Base-by-base conservation (phyloP, 2,888 invertebrate genomes). In the Parasteatoda lunata region DNA sequence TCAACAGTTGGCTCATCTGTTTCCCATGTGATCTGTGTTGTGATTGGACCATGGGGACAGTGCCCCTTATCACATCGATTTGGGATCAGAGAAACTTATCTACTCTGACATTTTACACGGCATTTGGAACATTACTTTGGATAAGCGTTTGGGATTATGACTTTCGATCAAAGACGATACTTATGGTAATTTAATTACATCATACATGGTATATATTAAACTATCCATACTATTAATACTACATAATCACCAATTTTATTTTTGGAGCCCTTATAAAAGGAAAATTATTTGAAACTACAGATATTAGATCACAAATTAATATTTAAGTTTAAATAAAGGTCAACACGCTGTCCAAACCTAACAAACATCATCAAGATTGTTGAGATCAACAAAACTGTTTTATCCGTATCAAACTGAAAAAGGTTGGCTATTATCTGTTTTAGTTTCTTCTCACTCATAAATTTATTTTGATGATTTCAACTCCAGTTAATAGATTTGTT, bases 21-120 rank as follows among this genome's bases (percentile, higher is more conserved):
- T 95, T 96, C 91, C 98, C 98, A 1, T 96, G 95, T 90, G 95
- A 96, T 90, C 94, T 98, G 82, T 98, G 98, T 93, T 98, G 98
- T 92, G 98, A 98, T 93, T 98, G 98, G 98, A 98, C 98, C 70
- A 98, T 98, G 98, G 98, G 97, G 79, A 97, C 97, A 5, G 95
- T 98, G 79, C 96, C 97, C 0, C 92, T 98, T 81, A 93, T 98
- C 69, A 94, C 95, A 90, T 95, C 95, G 59, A 94, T 97, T 91
- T 91, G 94, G 4, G 98, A 98, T 92, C 92, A 94, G 0, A 94
- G 98, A 66, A 98, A 98, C 93, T 90, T 97, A 72, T 94, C 95
- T 30, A 98, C 97, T 0, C 1, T 92, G 5, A 76, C 64, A 47
- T 88, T 88, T 68, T 88, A 86, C 30, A 30, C 65, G 5, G 64